phyloP scores from a whole-genome alignment of 2,113 vertebrate genomes.

The Mus musculus region DNA sequence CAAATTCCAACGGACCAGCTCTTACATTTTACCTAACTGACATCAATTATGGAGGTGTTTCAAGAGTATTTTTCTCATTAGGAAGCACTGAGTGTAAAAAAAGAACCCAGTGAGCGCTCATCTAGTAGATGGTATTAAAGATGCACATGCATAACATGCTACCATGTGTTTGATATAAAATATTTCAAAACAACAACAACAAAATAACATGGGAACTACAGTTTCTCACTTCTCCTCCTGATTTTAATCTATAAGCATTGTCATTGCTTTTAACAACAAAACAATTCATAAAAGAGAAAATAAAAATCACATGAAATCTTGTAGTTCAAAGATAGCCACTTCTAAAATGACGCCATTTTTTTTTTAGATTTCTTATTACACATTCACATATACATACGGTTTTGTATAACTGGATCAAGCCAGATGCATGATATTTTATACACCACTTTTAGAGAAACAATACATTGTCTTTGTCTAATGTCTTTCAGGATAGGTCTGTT shows the following conservation, averaged over 20 bases:
- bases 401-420: neutral
- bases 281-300: neutral
- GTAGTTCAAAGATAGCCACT: neutral
- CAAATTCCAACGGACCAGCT: neutral
- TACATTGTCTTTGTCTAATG: neutral
- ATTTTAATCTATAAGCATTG: neutral
- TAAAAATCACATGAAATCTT: conserved; percentile 25
- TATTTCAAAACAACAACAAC: neutral
- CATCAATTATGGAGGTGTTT: neutral
- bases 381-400: neutral
- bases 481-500: neutral
- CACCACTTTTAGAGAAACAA: neutral
- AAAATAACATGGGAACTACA: neutral
- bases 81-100: conserved; percentile 19
- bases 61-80: conserved; percentile 18
- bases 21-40: conserved; percentile 18
- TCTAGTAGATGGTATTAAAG: neutral
- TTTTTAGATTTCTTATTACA: neutral
- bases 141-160: neutral
- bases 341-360: conserved; percentile 28
- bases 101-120: neutral
- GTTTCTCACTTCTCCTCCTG: neutral
- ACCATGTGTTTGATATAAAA: neutral
- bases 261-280: conserved; percentile 32
- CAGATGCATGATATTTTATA: neutral